Evolutionary conservation across 1,140 invertebrate genomes (phyloP).

Genomic region (Odontomachus brunneus): DNA sequence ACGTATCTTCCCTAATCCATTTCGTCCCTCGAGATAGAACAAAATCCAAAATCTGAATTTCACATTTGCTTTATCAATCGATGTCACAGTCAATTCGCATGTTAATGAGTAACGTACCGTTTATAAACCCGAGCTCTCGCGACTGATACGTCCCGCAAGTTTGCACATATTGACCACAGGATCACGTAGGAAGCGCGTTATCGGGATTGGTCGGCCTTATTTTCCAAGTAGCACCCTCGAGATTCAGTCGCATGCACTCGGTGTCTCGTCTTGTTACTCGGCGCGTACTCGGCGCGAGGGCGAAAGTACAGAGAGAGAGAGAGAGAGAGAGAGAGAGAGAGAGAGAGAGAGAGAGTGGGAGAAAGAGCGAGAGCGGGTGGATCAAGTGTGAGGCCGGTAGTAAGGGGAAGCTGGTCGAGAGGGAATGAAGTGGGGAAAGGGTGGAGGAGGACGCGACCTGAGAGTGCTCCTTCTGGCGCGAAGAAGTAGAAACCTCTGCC

Average conservation of each 20-base stretch:
- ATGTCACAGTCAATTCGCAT: conserved; percentile 22
- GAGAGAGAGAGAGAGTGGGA: neutral
- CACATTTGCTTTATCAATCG: neutral
- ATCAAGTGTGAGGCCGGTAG: conserved; percentile 18
- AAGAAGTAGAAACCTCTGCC: conserved; percentile 42
- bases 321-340: neutral
- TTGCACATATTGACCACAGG: conserved; percentile 49
- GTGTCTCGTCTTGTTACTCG: conserved; percentile 42
- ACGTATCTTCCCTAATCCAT: too few relatives aligned
- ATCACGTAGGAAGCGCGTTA: neutral
- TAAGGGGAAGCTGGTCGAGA: conserved; percentile 7
- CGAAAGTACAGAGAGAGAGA: neutral
- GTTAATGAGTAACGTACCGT: conserved; percentile 27
- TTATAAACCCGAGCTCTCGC: conserved; percentile 7
- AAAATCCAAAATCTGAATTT: too few relatives aligned
- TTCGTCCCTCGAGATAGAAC: too few relatives aligned
- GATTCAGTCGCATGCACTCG: neutral
- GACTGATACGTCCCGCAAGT: neutral
- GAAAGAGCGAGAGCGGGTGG: conserved; percentile 1
- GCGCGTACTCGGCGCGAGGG: conserved; percentile 26
- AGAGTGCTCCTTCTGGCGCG: conserved; percentile 55
- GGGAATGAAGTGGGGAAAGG: neutral
- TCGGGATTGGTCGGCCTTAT: conserved; percentile 43
- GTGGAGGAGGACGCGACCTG: too few relatives aligned
- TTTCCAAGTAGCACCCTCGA: conserved; percentile 21